Evolutionary conservation across 2,797 vertebrate species (phyloP).

Genomic region (Chelmon rostratus): DNA sequence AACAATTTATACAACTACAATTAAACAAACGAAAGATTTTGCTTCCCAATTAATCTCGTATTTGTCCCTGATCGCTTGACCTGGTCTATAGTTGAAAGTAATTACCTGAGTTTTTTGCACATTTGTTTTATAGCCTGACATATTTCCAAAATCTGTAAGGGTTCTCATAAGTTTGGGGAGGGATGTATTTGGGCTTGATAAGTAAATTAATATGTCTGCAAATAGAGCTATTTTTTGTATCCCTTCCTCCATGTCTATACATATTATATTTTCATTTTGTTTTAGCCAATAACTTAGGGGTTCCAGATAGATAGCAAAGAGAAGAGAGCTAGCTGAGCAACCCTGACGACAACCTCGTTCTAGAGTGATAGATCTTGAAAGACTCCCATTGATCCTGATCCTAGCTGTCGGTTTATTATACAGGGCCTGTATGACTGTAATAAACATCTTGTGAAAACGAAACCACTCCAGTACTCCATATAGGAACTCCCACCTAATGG

Average conservation of each 20-base stretch:
- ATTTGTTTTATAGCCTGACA: not conserved
- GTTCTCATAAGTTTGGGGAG: not conserved
- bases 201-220: not conserved
- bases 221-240: not conserved
- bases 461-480: not conserved
- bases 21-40: too few species aligned
- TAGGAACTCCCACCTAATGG: not conserved
- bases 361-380: not conserved
- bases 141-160: not conserved
- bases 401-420: not conserved
- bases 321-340: not conserved
- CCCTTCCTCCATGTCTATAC: not conserved
- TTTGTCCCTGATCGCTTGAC: too few species aligned
- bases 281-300: too few species aligned
- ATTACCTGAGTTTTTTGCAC: not conserved
- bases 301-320: not conserved
- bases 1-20: too few species aligned
- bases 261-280: not conserved
- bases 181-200: not conserved
- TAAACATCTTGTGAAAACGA: not conserved
- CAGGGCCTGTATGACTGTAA: not conserved
- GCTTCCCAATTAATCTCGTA: too few species aligned
- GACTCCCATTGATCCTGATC: not conserved
- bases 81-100: not conserved
- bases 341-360: not conserved